Evolutionary conservation across 2,113 vertebrate genomes (phyloP).

Genomic region (Marmota monax): DNA sequence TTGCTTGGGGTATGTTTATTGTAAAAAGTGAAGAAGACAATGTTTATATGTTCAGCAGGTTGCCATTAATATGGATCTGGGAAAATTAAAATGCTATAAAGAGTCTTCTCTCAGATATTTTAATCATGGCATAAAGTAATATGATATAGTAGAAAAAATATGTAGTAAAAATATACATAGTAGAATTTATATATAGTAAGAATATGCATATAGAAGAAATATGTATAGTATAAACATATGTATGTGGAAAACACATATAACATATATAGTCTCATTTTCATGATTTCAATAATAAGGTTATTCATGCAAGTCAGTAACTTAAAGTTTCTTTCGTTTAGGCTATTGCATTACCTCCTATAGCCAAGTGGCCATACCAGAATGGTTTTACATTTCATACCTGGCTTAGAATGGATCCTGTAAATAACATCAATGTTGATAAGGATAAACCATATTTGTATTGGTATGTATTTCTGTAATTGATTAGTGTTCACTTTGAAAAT

Average conservation of each 20-base stretch:
- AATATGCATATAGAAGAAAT: not conserved
- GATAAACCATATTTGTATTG: slow-evolving; percentile 99
- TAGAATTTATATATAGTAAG: no score
- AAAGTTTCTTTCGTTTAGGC: slow-evolving; percentile 88
- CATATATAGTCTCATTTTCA: slow-evolving; percentile 47
- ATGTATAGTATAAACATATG: not conserved
- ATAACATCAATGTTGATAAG: slow-evolving; percentile 99
- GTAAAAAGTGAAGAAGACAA: slow-evolving; percentile 23
- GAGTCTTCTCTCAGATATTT: slow-evolving; percentile 39
- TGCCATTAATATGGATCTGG: slow-evolving; percentile 9
- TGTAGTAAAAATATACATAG: not conserved
- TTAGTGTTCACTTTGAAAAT: slow-evolving; percentile 60
- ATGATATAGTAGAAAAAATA: not conserved
- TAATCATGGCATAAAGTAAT: slow-evolving; percentile 15
- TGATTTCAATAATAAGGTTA: slow-evolving; percentile 35
- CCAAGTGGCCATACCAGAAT: slow-evolving; percentile 99
- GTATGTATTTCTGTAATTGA: slow-evolving; percentile 88
- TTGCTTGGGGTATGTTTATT: slow-evolving; percentile 32
- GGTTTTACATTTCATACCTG: slow-evolving; percentile 99
- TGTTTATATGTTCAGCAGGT: not conserved
- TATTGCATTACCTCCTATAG: slow-evolving; percentile 98
- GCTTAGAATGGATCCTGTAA: slow-evolving; percentile 98
- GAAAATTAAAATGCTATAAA: slow-evolving; percentile 59
- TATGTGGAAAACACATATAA: not conserved
- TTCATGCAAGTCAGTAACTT: slow-evolving; percentile 53